Base-by-base conservation (phyloP, 2,888 invertebrate genomes). In the Agriopis marginaria region DNA sequence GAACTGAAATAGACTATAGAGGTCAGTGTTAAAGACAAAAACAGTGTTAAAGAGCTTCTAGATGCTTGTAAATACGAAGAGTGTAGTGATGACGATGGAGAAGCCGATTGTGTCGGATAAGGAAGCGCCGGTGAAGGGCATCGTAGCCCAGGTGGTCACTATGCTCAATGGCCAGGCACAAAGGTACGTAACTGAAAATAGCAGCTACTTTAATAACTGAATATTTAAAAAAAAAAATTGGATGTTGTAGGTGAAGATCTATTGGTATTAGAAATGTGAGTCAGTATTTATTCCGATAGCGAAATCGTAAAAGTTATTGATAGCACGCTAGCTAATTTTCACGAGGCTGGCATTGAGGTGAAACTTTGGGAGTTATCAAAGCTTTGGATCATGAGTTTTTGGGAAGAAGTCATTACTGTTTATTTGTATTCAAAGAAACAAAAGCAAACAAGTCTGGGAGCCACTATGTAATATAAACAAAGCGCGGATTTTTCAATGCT, bases 141-240 rank as follows among this genome's bases (percentile, higher is more conserved):
- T 94, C 32, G 94, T 94, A 82, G 94, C 94, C 58, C 94, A 94
- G 82, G 94, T 94, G 78, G 94, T 94, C 78, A 94, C 94, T 42
- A 93, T 94, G 91, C 91, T 94, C 56, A 94, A 94, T 81, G 92
- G 90, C 77, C 93, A 94, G 80, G 92, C 93, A 71, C 92, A 93
- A 77, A 92, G 91, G 93, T 94, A 90, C 55, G 90, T 86, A 78
- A 32, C 7, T 50, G 6, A 12, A 17, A 53, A 32, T 10, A 32
- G 5, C 11, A 49, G 0, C 14, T n/a, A n/a, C n/a, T n/a, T n/a
- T n/a, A n/a, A n/a, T n/a, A n/a, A n/a, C n/a, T n/a, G n/a, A n/a
- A n/a, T n/a, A n/a, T n/a, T n/a, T n/a, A n/a, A n/a, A n/a, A n/a
- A n/a, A n/a, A n/a, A n/a, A n/a, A n/a, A n/a, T n/a, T n/a, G n/a